Conservation (phyloP, 1,140 invertebrate genomes). For the Bemisia tabaci region DNA sequence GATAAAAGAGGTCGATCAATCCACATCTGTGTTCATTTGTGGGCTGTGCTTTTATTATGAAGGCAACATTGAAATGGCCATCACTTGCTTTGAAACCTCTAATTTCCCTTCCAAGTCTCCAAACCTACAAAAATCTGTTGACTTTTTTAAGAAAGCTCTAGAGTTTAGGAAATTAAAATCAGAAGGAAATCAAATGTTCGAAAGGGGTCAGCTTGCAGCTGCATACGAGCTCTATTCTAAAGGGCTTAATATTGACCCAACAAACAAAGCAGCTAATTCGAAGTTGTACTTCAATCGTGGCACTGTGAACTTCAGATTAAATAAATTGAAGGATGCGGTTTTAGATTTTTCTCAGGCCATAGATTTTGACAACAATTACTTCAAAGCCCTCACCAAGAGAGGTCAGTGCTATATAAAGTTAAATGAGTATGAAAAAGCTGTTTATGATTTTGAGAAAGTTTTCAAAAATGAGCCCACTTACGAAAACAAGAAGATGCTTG, state of each 20-base stretch:
- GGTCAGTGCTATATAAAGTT: constrained; percentile 74
- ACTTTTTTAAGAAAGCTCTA: constrained; percentile 70
- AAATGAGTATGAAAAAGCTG: constrained; percentile 75
- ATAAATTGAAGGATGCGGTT: constrained; percentile 61
- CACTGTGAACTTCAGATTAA: constrained; percentile 49
- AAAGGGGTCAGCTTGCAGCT: constrained; percentile 57
- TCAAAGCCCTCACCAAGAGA: constrained; percentile 75
- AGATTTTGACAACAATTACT: constrained; percentile 71
- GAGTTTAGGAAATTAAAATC: constrained; percentile 78
- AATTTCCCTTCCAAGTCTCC: constrained; percentile 77
- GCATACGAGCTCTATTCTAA: constrained; percentile 72
- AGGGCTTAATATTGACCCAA: constrained; percentile 68
- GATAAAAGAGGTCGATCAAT: constrained; percentile 48
- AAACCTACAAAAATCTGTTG: constrained; percentile 75
- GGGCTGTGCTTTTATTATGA: constrained; percentile 83
- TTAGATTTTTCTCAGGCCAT: constrained; percentile 76
- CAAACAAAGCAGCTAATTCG: constrained; percentile 73
- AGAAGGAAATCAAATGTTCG: constrained; percentile 77
- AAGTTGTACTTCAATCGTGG: constrained; percentile 86
- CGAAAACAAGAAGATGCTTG: constrained; percentile 57
- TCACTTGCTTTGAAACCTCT: constrained; percentile 81
- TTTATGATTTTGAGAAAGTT: constrained; percentile 79
- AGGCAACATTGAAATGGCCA: constrained; percentile 60
- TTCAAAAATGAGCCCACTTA: constrained; percentile 70
- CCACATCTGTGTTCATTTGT: constrained; percentile 82